Evolutionary conservation across 2,888 invertebrate genomes (phyloP).

Genomic region (Melieria crassipennis): DNA sequence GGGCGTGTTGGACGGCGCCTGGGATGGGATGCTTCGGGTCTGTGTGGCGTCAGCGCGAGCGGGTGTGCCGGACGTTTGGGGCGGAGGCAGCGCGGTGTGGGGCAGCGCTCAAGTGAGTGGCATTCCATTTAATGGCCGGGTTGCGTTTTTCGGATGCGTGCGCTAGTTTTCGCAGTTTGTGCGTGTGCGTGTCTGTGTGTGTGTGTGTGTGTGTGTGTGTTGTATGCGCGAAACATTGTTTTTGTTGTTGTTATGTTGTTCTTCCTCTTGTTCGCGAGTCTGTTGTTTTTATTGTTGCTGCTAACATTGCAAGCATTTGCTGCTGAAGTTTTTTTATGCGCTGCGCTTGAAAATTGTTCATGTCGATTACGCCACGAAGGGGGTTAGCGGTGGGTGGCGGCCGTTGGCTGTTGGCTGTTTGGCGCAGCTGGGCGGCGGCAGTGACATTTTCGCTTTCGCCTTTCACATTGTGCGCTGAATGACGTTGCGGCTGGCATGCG

Average conservation of each 20-base stretch:
- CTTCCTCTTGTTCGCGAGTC: constrained; percentile 1
- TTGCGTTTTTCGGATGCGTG: constrained; percentile 49
- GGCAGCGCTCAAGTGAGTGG: constrained; percentile 1
- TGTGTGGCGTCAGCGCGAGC: no score
- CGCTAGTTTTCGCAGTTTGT: constrained; percentile 27
- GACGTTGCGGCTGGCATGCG: not conserved
- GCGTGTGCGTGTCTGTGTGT: constrained; percentile 10
- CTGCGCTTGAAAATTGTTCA: no score
- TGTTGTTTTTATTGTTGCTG: not conserved
- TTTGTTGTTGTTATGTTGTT: constrained; percentile 9
- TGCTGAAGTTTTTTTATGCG: no score
- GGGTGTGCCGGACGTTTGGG: not conserved
- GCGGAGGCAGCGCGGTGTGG: not conserved
- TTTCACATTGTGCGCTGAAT: not conserved
- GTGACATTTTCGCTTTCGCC: not conserved
- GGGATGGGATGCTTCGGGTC: no score
- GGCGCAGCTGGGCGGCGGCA: no score
- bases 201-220: constrained; percentile 10
- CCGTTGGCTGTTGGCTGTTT: no score
- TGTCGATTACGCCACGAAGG: no score
- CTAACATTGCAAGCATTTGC: not conserved
- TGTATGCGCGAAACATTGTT: constrained; percentile 3
- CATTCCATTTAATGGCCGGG: constrained; percentile 45
- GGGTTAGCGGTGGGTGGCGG: no score
- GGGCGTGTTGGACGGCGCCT: no score